These are phyloP conservation scores for Charaxes varanes DNA, from an alignment of 1,140 invertebrate species.

Conservation along the genomic window DNA sequence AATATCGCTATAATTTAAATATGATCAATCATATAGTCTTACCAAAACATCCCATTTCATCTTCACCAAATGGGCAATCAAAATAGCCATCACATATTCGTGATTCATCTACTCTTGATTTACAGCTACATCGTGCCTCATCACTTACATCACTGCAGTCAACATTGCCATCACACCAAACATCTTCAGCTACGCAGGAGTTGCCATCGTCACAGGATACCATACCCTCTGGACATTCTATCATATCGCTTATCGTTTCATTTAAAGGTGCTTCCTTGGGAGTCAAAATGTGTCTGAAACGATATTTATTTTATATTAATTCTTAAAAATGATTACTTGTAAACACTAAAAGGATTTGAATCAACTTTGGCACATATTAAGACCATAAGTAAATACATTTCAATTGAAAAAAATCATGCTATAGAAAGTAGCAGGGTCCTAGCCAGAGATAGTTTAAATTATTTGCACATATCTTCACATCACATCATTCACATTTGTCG, in stretches of 20 bases:
- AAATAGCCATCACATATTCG: conserved; percentile 87
- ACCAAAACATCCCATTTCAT: conserved; percentile 85
- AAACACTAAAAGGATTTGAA: no score
- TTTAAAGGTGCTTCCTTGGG: conserved; percentile 17
- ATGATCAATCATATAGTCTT: no score
- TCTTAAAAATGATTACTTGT: not conserved
- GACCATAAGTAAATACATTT: no score
- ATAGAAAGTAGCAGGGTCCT: no score
- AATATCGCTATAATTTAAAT: no score
- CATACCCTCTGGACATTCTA: conserved; percentile 41
- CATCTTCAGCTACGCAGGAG: conserved; percentile 76
- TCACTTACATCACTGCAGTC: conserved; percentile 89
- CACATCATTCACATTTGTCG: no score
- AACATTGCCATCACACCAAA: conserved; percentile 84
- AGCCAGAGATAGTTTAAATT: no score
- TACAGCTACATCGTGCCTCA: conserved; percentile 84
- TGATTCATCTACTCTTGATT: conserved; percentile 76
- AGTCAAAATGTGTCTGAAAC: conserved; percentile 9
- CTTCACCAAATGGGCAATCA: conserved; percentile 85
- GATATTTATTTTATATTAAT: not conserved
- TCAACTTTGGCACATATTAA: no score
- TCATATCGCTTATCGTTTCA: conserved; percentile 23
- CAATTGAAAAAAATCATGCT: no score
- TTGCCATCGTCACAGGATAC: conserved; percentile 45
- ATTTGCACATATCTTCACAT: no score